These are phyloP conservation scores for Aplidium turbinatum DNA, from an alignment of 23 tunicate species.

Conservation along the genomic window DNA sequence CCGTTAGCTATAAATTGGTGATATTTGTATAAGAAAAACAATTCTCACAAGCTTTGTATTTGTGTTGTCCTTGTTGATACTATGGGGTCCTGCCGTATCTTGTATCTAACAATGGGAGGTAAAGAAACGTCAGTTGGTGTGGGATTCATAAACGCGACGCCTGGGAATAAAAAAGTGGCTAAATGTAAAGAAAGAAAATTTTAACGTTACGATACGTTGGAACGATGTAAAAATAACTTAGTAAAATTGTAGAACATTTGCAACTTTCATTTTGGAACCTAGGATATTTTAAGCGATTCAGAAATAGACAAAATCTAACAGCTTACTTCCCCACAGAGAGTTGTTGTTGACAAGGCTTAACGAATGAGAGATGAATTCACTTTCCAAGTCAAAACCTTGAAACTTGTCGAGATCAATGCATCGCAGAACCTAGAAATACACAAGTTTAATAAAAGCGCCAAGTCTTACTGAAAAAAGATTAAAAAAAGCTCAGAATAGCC, in stretches of 20 bases:
- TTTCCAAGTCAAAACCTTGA: conserved; percentile 46
- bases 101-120: conserved; percentile 44
- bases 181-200: too few relatives aligned
- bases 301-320: not conserved
- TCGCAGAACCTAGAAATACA: conserved; percentile 19
- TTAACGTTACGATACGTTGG: too few relatives aligned
- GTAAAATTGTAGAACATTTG: too few relatives aligned
- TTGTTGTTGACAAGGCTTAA: conserved; percentile 19
- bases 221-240: too few relatives aligned
- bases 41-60: conserved; percentile 46
- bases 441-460: not conserved
- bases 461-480: not conserved
- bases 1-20: too few relatives aligned
- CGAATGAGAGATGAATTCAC: conserved; percentile 22
- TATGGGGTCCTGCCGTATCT: conserved; percentile 42
- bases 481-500: conserved; percentile 39
- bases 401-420: conserved; percentile 62
- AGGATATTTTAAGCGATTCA: too few relatives aligned
- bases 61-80: conserved; percentile 31
- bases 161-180: conserved; percentile 45
- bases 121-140: conserved; percentile 13
- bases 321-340: conserved; percentile 45
- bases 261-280: too few relatives aligned
- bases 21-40: too few relatives aligned
- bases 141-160: conserved; percentile 59